These are phyloP conservation scores for Polyodon spathula DNA, from an alignment of 2,113 vertebrate species.

Conservation along the genomic window DNA sequence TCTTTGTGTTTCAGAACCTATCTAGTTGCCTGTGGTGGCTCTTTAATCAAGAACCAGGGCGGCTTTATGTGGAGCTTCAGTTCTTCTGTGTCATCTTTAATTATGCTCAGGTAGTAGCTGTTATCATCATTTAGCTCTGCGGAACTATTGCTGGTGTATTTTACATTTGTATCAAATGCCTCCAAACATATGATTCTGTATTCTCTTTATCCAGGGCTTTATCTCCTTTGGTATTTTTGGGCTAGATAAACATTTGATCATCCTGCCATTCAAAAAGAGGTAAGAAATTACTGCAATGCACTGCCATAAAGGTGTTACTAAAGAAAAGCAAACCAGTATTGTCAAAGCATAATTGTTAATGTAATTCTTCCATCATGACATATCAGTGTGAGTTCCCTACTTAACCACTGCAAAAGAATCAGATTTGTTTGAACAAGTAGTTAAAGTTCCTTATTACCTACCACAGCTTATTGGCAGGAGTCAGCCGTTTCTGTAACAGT, in stretches of 20 bases:
- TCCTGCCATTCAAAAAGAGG: slow-evolving; percentile 88
- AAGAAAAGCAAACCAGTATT: too few species aligned
- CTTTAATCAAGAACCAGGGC: slow-evolving; percentile 73
- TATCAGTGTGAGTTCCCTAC: too few species aligned
- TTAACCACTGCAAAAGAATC: too few species aligned
- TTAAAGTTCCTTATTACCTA: too few species aligned
- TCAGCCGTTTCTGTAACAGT: too few species aligned
- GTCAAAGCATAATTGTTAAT: not conserved
- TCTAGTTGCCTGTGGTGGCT: slow-evolving; percentile 91
- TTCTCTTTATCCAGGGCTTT: slow-evolving; percentile 66
- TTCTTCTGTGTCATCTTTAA: slow-evolving; percentile 92
- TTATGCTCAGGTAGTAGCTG: slow-evolving; percentile 78
- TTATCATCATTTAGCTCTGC: not conserved
- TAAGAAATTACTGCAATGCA: slow-evolving; percentile 33
- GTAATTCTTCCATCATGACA: not conserved
- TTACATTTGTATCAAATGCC: not conserved
- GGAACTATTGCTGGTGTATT: too few species aligned
- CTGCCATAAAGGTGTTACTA: too few species aligned
- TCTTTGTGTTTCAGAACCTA: slow-evolving; percentile 64
- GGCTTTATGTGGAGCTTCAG: slow-evolving; percentile 84
- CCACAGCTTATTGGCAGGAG: too few species aligned
- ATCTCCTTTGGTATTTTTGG: slow-evolving; percentile 92
- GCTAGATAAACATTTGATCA: slow-evolving; percentile 87
- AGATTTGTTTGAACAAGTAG: too few species aligned
- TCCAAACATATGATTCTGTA: not conserved